Conservation (phyloP, 2,888 invertebrate genomes). For the Chorisops tibialis region DNA sequence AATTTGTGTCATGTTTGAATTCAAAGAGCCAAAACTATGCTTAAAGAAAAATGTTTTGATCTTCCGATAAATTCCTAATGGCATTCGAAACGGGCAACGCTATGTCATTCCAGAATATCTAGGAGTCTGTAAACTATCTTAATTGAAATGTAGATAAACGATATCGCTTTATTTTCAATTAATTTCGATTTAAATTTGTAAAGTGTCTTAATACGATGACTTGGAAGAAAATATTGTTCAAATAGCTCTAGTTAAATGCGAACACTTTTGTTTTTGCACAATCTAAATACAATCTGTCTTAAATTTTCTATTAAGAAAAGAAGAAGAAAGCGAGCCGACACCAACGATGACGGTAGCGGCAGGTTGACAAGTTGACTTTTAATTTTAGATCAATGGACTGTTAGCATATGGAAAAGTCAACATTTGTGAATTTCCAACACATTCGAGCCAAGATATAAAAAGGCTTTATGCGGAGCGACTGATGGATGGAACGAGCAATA, state of each 20-base stretch:
- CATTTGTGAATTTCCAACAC: too few species aligned
- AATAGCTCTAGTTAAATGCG: too few species aligned
- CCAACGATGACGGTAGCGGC: neutral
- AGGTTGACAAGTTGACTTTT: slow-evolving; percentile 14
- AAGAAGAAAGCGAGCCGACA: neutral
- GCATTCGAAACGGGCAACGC: neutral
- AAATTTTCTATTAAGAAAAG: neutral
- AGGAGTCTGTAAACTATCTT: neutral
- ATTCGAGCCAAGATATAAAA: too few species aligned
- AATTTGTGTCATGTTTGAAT: too few species aligned
- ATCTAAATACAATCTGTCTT: slow-evolving; percentile 1
- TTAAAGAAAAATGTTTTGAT: too few species aligned
- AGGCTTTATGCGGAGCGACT: too few species aligned
- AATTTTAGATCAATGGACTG: slow-evolving; percentile 4
- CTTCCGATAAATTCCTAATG: neutral
- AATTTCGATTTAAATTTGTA: too few species aligned
- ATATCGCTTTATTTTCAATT: neutral
- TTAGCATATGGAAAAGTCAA: too few species aligned
- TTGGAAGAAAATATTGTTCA: slow-evolving; percentile 3
- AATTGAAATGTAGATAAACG: neutral
- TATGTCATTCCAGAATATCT: neutral
- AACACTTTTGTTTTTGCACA: neutral
- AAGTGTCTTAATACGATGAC: neutral
- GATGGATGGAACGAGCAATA: too few species aligned
- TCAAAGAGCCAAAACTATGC: too few species aligned